Conservation (phyloP, 2,797 vertebrate species). For the Hylomyscus alleni region DNA sequence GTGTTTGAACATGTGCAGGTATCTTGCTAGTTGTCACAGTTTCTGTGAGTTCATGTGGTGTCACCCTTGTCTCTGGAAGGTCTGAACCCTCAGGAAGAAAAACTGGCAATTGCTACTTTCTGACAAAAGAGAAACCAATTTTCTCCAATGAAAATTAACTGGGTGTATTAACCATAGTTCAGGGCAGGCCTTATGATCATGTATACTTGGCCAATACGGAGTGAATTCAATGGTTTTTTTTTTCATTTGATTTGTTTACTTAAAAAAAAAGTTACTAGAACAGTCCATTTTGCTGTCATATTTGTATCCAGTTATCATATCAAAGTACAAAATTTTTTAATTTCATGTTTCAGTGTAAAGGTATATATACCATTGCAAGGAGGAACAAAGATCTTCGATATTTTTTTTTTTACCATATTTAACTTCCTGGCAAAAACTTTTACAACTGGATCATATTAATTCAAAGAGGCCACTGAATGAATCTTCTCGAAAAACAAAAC, state of each 20-base stretch:
- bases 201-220: no score
- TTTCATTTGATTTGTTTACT: not conserved
- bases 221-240: not conserved
- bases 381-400: not conserved
- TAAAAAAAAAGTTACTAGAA: no score
- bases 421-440: not conserved
- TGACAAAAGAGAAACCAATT: not conserved
- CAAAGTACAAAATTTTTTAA: not conserved
- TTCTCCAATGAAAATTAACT: not conserved
- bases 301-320: not conserved
- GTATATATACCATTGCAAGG: not conserved
- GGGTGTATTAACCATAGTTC: not conserved
- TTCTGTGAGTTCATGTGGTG: not conserved
- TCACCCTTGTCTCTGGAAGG: not conserved
- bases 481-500: not conserved
- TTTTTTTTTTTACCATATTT: not conserved
- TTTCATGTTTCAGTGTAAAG: not conserved
- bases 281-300: not conserved
- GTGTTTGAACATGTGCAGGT: no score
- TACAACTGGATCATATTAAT: no score
- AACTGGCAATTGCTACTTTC: no score
- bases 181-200: no score
- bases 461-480: no score
- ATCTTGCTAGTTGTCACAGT: no score
- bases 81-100: not conserved